Conservation (phyloP, 2,888 invertebrate genomes). For the Osmoderma eremita region DNA sequence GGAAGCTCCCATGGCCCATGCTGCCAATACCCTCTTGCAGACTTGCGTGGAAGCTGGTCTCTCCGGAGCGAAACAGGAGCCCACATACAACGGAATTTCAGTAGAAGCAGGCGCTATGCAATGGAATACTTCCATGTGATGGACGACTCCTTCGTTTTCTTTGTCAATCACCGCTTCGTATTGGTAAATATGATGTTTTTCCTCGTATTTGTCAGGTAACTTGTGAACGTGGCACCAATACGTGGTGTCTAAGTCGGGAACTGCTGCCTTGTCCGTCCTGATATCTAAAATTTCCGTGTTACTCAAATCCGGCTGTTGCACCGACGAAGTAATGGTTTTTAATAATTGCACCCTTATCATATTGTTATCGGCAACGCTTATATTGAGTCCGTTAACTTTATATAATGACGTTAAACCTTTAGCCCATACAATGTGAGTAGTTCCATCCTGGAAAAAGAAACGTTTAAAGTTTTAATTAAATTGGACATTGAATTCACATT, state of each 20-base stretch:
- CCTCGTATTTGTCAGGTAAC: conserved; percentile 75
- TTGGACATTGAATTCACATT: no score
- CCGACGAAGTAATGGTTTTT: conserved; percentile 59
- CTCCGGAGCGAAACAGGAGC: conserved; percentile 80
- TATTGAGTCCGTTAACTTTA: conserved; percentile 72
- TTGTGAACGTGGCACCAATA: conserved; percentile 95
- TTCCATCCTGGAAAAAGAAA: conserved; percentile 76
- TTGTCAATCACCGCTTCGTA: conserved; percentile 86
- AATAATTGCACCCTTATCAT: conserved; percentile 82
- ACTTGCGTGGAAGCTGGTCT: conserved; percentile 81
- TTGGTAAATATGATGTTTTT: conserved; percentile 82
- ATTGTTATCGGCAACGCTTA: conserved; percentile 68
- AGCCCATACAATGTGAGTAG: conserved; percentile 88
- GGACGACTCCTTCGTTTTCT: conserved; percentile 88
- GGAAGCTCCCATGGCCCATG: conserved; percentile 99
- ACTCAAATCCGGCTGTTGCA: conserved; percentile 52
- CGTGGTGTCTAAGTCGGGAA: conserved; percentile 90
- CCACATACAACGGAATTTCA: conserved; percentile 83
- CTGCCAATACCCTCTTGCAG: conserved; percentile 87
- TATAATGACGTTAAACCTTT: conserved; percentile 80
- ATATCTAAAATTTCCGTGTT: conserved; percentile 67
- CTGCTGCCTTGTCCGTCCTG: conserved; percentile 71
- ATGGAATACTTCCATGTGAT: conserved; percentile 99
- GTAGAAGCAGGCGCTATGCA: conserved; percentile 78
- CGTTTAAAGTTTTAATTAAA: neutral